These are phyloP conservation scores for Drosophila pseudoobscura DNA, from an alignment of 1,140 invertebrate species.

Conservation along the genomic window DNA sequence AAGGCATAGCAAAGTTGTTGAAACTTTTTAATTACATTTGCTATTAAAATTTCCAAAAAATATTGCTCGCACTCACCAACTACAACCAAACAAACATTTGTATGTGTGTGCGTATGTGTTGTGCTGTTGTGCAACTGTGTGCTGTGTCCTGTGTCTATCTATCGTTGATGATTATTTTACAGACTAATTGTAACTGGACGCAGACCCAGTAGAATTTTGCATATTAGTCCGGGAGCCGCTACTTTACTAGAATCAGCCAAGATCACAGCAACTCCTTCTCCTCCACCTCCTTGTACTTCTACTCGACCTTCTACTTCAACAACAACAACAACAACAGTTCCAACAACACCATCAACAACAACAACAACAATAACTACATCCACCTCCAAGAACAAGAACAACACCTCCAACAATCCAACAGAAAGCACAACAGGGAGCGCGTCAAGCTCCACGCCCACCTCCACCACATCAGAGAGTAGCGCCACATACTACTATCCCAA, in stretches of 20 bases:
- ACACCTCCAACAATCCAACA: constrained; percentile 51
- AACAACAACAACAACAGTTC: constrained; percentile 20
- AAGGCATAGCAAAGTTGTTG: not conserved
- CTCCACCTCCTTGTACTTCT: constrained; percentile 38
- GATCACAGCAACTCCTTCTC: constrained; percentile 41
- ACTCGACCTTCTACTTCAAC: constrained; percentile 14
- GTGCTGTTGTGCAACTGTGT: constrained; percentile 30
- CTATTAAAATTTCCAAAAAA: not conserved
- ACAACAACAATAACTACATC: constrained; percentile 33
- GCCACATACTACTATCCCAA: constrained; percentile 59
- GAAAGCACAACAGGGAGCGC: constrained; percentile 44
- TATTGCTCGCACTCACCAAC: constrained; percentile 10
- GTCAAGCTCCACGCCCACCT: constrained; percentile 50
- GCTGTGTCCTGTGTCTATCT: constrained; percentile 30
- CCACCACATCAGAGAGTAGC: constrained; percentile 69
- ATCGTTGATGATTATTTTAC: constrained; percentile 58
- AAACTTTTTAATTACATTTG: not conserved
- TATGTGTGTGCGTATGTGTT: constrained; percentile 19
- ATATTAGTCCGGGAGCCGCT: constrained; percentile 73
- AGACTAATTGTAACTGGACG: constrained; percentile 81
- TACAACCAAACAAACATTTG: not conserved
- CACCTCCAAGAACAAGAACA: constrained; percentile 45
- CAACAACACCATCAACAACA: constrained; percentile 26
- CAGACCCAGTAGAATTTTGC: constrained; percentile 81
- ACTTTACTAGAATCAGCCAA: constrained; percentile 63